Base-by-base conservation (phyloP, 2,113 vertebrate species). In the Pterocles orientalis region DNA sequence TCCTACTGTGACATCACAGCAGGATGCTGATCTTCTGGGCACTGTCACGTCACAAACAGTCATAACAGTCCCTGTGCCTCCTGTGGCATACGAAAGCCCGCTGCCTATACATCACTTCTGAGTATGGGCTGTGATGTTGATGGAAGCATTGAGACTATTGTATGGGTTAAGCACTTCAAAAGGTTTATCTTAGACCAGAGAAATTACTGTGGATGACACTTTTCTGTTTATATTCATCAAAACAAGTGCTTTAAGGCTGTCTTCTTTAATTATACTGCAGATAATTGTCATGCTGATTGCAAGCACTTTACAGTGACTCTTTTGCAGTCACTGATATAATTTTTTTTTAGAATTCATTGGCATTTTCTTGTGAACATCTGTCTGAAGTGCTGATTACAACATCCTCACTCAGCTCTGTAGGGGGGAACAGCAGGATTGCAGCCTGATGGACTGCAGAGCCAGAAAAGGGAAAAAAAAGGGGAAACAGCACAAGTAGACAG, bases 341-440 rank as follows among this genome's bases (percentile, higher is more conserved):
- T 90, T 88, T 36, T 36, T 94, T 88, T 4, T 0, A 69, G 11
- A 90, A 92, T 78, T 43, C 18, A 2, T 71, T 88, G 69, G 72
- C 65, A 86, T 86, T 93, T 90, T 47, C 69, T 68, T 48, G 11
- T 71, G 76, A 90, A 86, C 79, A 83, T 92, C 82, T 90, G 47
- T 70, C 92, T 96, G 53, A 95, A 95, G 29, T 60, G 79, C 68
- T 93, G 85, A 93, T 96, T 96, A 68, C 43, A 92, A 68, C 68
- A 64, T 92, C 48, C 43, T 51, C 64, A 71, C 72, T 94, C 76
- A 93, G 2, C 80, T 57, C 92, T 68, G 50, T 25, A 39, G 79
- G 71, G 47, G n/a, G 15, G 29, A 95, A 39, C 47, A 31, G 62
- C 50, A 94, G 54, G 50, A 90, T 14, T 73, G 41, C 57, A 93